Evolutionary conservation across 2,888 invertebrate genomes (phyloP).

Genomic region (Cephus rjabovi): DNA sequence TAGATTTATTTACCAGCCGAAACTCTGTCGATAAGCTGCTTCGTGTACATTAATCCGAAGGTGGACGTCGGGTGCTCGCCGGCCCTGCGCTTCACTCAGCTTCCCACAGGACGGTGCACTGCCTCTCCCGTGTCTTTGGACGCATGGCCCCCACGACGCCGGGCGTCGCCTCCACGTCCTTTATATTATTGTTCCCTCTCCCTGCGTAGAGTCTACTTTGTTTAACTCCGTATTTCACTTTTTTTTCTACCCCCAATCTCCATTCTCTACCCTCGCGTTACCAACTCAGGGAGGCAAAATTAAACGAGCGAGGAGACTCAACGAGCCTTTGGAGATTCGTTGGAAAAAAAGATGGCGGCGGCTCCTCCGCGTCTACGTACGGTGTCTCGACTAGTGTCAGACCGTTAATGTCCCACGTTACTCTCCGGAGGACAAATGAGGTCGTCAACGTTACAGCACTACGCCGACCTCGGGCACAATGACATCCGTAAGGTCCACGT

Average conservation of each 20-base stretch:
- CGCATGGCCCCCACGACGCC: not conserved
- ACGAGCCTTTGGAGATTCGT: not conserved
- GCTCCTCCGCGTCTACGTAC: not conserved
- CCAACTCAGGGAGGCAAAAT: not conserved
- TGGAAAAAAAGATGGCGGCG: not conserved
- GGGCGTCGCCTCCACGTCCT: not conserved
- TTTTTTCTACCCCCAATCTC: not conserved
- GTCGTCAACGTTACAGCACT: not conserved
- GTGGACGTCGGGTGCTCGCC: not conserved
- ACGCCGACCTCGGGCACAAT: not conserved
- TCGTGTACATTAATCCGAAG: slow-evolving; percentile 34
- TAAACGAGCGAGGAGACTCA: not conserved
- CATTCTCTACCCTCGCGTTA: not conserved
- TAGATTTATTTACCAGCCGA: slow-evolving; percentile 30
- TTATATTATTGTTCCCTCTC: not conserved
- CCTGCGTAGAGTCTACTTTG: not conserved
- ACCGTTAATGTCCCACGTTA: not conserved
- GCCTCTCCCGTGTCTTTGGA: not conserved
- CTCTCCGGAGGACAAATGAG: not conserved
- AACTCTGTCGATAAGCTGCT: slow-evolving; percentile 40
- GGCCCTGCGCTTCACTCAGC: not conserved
- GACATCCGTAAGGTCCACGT: not conserved
- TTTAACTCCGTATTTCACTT: not conserved
- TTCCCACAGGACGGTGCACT: not conserved
- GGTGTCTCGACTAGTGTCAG: not conserved